Conservation (phyloP, 2,113 vertebrate genomes). For the Ancistrus triradiatus region DNA sequence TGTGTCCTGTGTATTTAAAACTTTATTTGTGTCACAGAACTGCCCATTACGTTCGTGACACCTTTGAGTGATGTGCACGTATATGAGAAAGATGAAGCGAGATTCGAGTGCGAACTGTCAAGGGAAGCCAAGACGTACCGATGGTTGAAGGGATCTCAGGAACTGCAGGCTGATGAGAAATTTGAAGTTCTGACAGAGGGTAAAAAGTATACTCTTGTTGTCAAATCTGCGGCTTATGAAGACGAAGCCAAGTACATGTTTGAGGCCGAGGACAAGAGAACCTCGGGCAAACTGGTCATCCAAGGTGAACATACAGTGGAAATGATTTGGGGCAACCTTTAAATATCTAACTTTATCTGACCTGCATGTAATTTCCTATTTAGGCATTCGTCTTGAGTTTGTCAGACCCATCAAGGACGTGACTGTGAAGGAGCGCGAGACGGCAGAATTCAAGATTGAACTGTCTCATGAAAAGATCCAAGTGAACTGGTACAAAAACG, state of each 20-base stretch:
- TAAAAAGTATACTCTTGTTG: slow-evolving; percentile 74
- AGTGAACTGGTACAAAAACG: slow-evolving; percentile 94
- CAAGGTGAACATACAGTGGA: slow-evolving; percentile 83
- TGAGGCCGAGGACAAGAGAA: slow-evolving; percentile 94
- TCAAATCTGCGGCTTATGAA: slow-evolving; percentile 84
- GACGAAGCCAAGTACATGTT: slow-evolving; percentile 96
- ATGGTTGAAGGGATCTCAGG: slow-evolving; percentile 91
- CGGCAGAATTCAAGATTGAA: slow-evolving; percentile 87
- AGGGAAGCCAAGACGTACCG: slow-evolving; percentile 83
- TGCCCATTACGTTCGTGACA: slow-evolving; percentile 90
- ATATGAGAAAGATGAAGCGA: slow-evolving; percentile 93
- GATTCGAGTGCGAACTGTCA: slow-evolving; percentile 91
- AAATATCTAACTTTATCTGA: too few relatives aligned
- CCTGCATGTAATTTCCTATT: slow-evolving; percentile 2
- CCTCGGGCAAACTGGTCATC: slow-evolving; percentile 82
- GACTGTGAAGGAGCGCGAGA: slow-evolving; percentile 93
- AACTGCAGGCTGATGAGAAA: slow-evolving; percentile 78
- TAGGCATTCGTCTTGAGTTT: slow-evolving; percentile 95
- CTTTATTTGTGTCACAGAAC: slow-evolving; percentile 71
- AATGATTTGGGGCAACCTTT: too few relatives aligned
- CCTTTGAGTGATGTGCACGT: slow-evolving; percentile 86
- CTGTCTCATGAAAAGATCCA: slow-evolving; percentile 91
- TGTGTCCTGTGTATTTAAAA: background rate
- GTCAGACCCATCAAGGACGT: slow-evolving; percentile 90
- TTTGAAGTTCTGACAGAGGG: slow-evolving; percentile 78